These are phyloP conservation scores for Percopsis transmontana DNA, from an alignment of 2,113 vertebrate genomes.

Conservation along the genomic window DNA sequence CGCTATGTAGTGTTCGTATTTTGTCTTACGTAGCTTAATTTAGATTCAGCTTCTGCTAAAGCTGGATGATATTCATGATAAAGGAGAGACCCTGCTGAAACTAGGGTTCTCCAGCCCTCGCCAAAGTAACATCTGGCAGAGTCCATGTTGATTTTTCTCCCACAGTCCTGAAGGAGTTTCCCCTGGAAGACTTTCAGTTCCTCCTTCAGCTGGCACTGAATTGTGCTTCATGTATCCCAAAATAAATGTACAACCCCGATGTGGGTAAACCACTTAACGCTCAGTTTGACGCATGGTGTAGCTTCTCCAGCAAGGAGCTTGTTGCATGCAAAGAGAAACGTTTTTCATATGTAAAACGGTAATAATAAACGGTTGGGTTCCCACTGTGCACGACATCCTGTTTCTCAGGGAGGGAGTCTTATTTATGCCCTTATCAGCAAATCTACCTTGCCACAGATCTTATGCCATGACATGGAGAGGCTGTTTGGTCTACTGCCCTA, in stretches of 20 bases:
- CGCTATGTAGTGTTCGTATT: too few relatives aligned
- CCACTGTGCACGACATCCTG: neutral
- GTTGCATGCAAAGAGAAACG: conserved; percentile 28
- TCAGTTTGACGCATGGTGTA: conserved; percentile 49
- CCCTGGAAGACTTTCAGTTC: neutral
- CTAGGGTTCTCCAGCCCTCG: neutral
- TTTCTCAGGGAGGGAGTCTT: conserved; percentile 16
- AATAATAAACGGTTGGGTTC: neutral
- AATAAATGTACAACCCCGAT: conserved; percentile 60
- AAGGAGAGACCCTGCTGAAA: neutral
- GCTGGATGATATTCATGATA: neutral
- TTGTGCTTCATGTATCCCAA: conserved; percentile 45
- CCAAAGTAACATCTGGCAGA: conserved; percentile 8
- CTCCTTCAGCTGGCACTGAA: conserved; percentile 15
- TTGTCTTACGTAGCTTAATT: too few relatives aligned
- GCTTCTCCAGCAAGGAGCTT: conserved; percentile 14
- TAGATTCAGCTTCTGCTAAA: neutral
- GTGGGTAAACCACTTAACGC: conserved; percentile 60
- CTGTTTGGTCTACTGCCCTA: conserved; percentile 37
- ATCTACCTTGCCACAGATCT: conserved; percentile 11
- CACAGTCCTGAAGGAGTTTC: conserved; percentile 8
- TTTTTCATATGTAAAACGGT: conserved; percentile 2
- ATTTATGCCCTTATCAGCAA: conserved; percentile 35
- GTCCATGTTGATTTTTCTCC: conserved; percentile 4
- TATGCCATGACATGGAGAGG: conserved; percentile 20